Evolutionary conservation across 1,140 invertebrate species (phyloP).

Genomic region (Scaptodrosophila lebanonensis): DNA sequence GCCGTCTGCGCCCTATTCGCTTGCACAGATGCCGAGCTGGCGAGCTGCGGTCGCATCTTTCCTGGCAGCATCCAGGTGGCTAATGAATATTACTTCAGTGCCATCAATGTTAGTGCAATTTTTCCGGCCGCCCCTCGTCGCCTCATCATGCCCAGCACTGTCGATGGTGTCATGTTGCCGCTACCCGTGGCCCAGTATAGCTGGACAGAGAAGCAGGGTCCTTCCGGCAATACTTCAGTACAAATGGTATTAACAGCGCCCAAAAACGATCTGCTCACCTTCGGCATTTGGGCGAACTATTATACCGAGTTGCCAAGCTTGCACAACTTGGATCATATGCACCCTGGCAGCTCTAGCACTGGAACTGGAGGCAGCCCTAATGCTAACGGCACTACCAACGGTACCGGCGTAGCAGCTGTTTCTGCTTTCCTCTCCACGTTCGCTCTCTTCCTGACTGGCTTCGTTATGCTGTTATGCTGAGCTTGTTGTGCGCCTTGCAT

Average conservation of each 20-base stretch:
- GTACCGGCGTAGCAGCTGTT: neutral
- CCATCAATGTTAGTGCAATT: slow-evolving; percentile 32
- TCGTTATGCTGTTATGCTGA: too few relatives aligned
- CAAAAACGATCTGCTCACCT: slow-evolving; percentile 60
- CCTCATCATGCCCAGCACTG: slow-evolving; percentile 68
- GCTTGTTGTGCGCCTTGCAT: too few relatives aligned
- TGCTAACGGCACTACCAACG: neutral
- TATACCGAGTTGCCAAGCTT: slow-evolving; percentile 30
- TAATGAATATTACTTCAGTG: slow-evolving; percentile 43
- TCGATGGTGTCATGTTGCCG: slow-evolving; percentile 55
- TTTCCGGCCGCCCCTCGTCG: slow-evolving; percentile 46
- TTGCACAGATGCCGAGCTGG: slow-evolving; percentile 53
- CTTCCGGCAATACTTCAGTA: slow-evolving; percentile 1
- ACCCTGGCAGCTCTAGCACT: slow-evolving; percentile 10
- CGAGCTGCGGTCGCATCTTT: slow-evolving; percentile 65
- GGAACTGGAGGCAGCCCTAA: neutral
- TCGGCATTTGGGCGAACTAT: slow-evolving; percentile 70
- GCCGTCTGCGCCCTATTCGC: slow-evolving; percentile 77
- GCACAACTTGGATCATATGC: slow-evolving; percentile 56
- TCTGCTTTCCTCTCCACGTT: too few relatives aligned
- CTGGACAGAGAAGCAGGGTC: slow-evolving; percentile 32
- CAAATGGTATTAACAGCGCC: slow-evolving; percentile 15
- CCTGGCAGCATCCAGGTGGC: slow-evolving; percentile 13
- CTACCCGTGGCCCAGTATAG: slow-evolving; percentile 37
- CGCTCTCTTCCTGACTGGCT: too few relatives aligned